Conservation (phyloP, 35 echinoderm and acorn worm genomes). For the Eucidaris tribuloides region DNA sequence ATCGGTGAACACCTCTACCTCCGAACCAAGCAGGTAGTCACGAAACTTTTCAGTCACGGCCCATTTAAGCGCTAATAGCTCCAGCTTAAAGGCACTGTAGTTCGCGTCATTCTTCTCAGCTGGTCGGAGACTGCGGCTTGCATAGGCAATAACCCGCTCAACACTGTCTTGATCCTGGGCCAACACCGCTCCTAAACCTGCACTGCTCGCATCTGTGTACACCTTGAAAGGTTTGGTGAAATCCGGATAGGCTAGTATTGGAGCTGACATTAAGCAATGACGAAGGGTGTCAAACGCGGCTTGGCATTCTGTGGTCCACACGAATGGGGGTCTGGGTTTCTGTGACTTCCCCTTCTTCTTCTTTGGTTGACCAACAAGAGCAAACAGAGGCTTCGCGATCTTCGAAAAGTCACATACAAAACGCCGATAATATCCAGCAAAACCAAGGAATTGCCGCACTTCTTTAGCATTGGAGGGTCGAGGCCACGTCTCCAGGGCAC, state of each 20-base stretch:
- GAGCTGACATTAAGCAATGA: not conserved
- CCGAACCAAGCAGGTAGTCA: conserved; percentile 7
- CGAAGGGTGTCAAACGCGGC: conserved; percentile 24
- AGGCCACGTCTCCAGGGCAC: conserved; percentile 7
- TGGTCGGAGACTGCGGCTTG: conserved; percentile 23
- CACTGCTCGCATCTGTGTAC: conserved; percentile 44
- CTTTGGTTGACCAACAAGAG: not conserved
- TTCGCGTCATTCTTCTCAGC: conserved; percentile 43
- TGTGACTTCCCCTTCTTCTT: not conserved
- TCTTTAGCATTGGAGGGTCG: not conserved
- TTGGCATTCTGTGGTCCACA: conserved; percentile 36
- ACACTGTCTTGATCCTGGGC: conserved; percentile 40
- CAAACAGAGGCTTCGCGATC: conserved; percentile 27
- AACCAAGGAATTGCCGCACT: not conserved
- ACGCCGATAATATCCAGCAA: conserved; percentile 26
- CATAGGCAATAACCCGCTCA: conserved; percentile 44
- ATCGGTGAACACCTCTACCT: conserved; percentile 29
- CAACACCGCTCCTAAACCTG: conserved; percentile 44
- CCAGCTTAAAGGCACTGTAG: conserved; percentile 50
- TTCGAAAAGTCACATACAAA: conserved; percentile 27
- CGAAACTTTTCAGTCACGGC: conserved; percentile 67
- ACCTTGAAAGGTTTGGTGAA: conserved; percentile 37
- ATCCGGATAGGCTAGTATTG: conserved; percentile 57
- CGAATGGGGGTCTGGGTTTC: not conserved
- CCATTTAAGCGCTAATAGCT: conserved; percentile 61